Conservation (phyloP, 2,888 invertebrate genomes). For the Trichogramma dendrolimi region DNA sequence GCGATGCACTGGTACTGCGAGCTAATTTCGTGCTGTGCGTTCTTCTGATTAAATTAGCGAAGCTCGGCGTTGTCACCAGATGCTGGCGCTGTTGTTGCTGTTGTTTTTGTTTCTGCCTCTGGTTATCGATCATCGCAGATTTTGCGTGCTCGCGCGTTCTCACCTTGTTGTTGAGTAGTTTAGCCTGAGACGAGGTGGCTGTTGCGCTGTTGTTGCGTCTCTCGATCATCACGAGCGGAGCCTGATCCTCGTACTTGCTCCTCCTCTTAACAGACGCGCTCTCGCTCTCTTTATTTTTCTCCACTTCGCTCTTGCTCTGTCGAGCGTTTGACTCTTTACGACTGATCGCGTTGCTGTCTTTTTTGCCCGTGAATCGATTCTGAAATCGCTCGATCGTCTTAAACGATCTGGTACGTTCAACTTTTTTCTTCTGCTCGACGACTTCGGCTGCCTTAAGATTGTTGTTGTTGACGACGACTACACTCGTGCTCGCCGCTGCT, state of each 20-base stretch:
- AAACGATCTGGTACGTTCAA: conserved; percentile 48
- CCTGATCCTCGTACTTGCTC: conserved; percentile 18
- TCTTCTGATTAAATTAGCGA: conserved; percentile 57
- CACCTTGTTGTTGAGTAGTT: conserved; percentile 50
- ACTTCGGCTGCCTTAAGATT: conserved; percentile 9
- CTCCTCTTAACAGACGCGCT: conserved; percentile 12
- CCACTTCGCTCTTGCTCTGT: conserved; percentile 39
- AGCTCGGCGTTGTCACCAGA: conserved; percentile 28
- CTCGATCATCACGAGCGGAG: conserved; percentile 9
- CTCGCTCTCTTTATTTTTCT: conserved; percentile 28
- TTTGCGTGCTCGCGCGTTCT: conserved; percentile 17
- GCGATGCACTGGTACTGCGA: conserved; percentile 57
- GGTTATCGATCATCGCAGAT: conserved; percentile 8
- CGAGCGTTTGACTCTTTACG: conserved; percentile 33
- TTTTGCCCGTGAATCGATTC: conserved; percentile 44
- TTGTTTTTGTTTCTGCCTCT: neutral
- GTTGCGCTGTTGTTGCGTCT: conserved; percentile 12
- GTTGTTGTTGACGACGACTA: neutral
- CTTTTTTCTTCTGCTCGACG: conserved; percentile 42
- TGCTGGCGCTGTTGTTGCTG: conserved; percentile 52
- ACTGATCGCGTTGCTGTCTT: conserved; percentile 30
- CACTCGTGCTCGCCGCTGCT: conserved; percentile 1
- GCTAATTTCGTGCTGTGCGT: conserved; percentile 71
- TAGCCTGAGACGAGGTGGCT: conserved; percentile 41
- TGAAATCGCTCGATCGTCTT: conserved; percentile 50